These are phyloP conservation scores for Thamnophis sirtalis DNA, from an alignment of 2,113 vertebrate genomes.

Conservation along the genomic window DNA sequence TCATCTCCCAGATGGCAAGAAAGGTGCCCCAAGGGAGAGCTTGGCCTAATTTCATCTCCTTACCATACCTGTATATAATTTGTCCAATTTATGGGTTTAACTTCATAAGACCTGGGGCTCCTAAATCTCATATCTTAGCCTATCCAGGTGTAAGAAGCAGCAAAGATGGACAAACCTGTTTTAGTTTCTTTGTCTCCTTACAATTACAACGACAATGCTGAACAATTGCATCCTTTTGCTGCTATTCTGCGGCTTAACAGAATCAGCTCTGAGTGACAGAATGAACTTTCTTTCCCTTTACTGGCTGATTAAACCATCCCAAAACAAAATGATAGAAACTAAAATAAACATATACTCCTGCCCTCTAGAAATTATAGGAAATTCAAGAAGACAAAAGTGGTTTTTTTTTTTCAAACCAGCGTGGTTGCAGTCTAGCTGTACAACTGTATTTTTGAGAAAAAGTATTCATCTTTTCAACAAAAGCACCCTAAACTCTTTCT, in stretches of 20 bases:
- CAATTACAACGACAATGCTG: constrained; percentile 6
- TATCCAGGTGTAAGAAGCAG: constrained; percentile 1
- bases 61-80: not conserved
- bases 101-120: not conserved
- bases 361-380: not conserved
- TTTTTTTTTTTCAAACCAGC: not conserved
- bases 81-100: constrained; percentile 31
- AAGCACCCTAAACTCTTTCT: constrained; percentile 51
- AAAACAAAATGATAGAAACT: not conserved
- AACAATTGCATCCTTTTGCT: not conserved
- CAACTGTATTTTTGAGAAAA: constrained; percentile 24
- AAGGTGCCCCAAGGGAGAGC: not conserved
- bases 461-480: constrained; percentile 10
- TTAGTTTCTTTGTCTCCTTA: not conserved
- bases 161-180: not conserved
- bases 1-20: constrained; percentile 11
- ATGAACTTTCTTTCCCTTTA: not conserved
- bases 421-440: constrained; percentile 30
- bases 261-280: not conserved
- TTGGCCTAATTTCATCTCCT: accelerated
- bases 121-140: not conserved
- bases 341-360: constrained; percentile 2
- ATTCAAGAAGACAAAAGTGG: constrained; percentile 3
- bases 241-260: constrained; percentile 5
- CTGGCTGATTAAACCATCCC: not conserved